These are phyloP conservation scores for Hydrophis major DNA, from an alignment of 2,797 vertebrate genomes.

Conservation along the genomic window DNA sequence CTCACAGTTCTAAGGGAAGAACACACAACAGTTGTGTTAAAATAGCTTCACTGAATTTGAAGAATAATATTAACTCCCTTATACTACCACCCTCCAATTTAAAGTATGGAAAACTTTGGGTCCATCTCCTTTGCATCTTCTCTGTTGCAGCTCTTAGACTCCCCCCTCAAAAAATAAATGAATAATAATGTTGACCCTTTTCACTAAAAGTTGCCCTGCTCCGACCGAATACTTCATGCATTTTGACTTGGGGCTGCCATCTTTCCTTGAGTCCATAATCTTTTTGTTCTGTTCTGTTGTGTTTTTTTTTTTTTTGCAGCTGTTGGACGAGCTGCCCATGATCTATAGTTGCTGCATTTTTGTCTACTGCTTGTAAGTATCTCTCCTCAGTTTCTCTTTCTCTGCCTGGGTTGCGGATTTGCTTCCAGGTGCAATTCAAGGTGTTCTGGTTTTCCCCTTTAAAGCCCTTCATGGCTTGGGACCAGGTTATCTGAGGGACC, in stretches of 20 bases:
- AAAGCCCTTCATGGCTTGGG: too few relatives aligned
- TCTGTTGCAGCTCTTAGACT: too few relatives aligned
- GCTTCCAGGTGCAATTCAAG: too few relatives aligned
- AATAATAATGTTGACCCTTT: neutral
- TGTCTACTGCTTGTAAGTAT: constrained; percentile 98
- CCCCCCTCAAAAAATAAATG: too few relatives aligned
- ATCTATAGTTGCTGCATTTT: constrained; percentile 98
- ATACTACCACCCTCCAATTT: neutral
- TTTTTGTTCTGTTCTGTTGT: constrained; percentile 5
- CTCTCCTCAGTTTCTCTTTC: neutral
- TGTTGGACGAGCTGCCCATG: constrained; percentile 98
- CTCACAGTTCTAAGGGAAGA: neutral
- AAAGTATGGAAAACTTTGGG: neutral
- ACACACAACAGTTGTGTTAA: neutral
- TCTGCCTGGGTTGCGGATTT: too few relatives aligned
- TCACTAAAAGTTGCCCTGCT: neutral
- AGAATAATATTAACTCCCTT: neutral
- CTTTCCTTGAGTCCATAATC: neutral
- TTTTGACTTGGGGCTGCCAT: neutral
- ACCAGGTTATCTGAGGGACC: too few relatives aligned
- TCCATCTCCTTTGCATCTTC: too few relatives aligned
- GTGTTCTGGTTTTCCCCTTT: too few relatives aligned
- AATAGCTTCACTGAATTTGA: neutral
- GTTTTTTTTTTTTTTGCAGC: constrained; percentile 67
- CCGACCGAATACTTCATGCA: neutral